Conservation (phyloP, 1,140 invertebrate genomes). For the Drosophila nannoptera region DNA sequence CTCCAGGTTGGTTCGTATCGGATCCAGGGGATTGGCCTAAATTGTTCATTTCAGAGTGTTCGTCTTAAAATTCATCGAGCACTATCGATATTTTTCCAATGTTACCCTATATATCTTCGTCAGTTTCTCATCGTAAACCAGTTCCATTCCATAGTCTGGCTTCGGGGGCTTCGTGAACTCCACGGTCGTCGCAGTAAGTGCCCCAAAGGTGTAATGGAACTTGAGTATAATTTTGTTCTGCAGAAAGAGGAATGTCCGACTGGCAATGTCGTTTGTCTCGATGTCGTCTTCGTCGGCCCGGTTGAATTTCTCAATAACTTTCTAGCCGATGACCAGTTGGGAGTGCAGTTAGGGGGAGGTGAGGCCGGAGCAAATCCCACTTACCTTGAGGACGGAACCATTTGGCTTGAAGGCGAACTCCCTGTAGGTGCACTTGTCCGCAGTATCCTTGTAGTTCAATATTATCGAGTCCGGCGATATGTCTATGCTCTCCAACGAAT, state of each 20-base stretch:
- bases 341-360: too few species aligned
- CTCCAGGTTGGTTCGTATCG: slow-evolving; percentile 83
- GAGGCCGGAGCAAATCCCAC: background rate
- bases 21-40: slow-evolving; percentile 83
- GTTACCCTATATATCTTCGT: slow-evolving; percentile 83
- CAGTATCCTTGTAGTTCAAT: slow-evolving; percentile 52
- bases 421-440: slow-evolving; percentile 60
- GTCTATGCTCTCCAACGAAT: slow-evolving; percentile 56
- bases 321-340: slow-evolving; percentile 24
- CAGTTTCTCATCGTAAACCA: slow-evolving; percentile 83
- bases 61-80: too few species aligned
- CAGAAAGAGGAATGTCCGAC: slow-evolving; percentile 83
- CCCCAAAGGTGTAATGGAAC: slow-evolving; percentile 85
- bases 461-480: slow-evolving; percentile 37
- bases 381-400: slow-evolving; percentile 42
- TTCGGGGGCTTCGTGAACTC: slow-evolving; percentile 84
- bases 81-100: slow-evolving; percentile 4
- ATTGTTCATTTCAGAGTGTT: background rate
- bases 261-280: slow-evolving; percentile 81
- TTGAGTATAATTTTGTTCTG: slow-evolving; percentile 84
- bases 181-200: slow-evolving; percentile 83
- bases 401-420: slow-evolving; percentile 57
- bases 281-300: slow-evolving; percentile 33
- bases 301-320: slow-evolving; percentile 58
- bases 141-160: slow-evolving; percentile 83